Base-by-base conservation (phyloP, 2,113 vertebrate genomes). In the Symphodus melops region DNA sequence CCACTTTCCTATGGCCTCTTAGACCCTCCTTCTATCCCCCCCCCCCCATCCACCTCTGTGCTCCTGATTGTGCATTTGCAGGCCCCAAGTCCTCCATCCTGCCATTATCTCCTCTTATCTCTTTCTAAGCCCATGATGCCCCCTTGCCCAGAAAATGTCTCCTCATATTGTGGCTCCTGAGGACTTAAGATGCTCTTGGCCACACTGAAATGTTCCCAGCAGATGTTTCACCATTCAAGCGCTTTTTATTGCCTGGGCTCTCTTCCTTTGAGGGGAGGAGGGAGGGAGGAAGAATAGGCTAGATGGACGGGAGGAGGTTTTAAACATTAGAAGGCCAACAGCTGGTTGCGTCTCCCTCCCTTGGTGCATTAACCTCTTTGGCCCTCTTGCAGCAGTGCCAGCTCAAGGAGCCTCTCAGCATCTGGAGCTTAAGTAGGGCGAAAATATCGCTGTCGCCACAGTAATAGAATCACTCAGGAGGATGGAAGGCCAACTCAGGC, bases 31-130 rank as follows among this genome's bases (percentile, higher is more conserved):
- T 70, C 70, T 68, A 33, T 33, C 77, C 59, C 66, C 41, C 73
- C 68, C 58, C 55, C 44, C 28, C 36, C 68, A n/a, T n/a, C 72
- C 72, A 66, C 83, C 79, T 87, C 84, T 23, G 53, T 23, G 68
- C 28, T 85, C 48, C 78, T 68, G 71, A 84, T 79, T 88, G 88
- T 87, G 83, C 88, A 89, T 90, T 89, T 88, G 78, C 90, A 88
- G 84, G 77, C 85, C 67, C 72, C 69, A 88, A 86, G 86, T 85
- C 84, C 72, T 69, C 72, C 79, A 85, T 77, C 81, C 88, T 83
- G 82, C 89, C 90, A 93, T 93, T 93, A 93, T 92, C 90, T 91
- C 85, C 89, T 93, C 92, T 94, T 92, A 93, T 93, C 91, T 88
- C 83, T 57, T 79, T 71, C 79, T 92, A 92, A 93, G 92, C 92